Percentiles rank a stretch among this genome's conserved stretches.
phyloP scores from a whole-genome alignment of 2,797 vertebrate genomes.

The Cephalopachus bancanus region DNA sequence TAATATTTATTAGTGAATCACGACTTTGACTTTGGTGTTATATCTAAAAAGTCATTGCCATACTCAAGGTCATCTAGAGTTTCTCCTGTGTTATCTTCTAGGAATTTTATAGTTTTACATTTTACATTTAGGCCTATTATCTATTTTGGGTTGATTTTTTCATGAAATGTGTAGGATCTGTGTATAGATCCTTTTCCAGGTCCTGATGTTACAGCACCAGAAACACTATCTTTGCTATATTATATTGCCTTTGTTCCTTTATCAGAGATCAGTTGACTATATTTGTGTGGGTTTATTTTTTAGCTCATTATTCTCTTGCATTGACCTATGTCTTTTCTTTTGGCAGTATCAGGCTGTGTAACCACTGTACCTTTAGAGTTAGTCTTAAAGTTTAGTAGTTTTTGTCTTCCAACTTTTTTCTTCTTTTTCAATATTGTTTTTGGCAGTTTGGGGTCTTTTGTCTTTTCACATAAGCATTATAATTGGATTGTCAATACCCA shows the following conservation, averaged over 20 bases:
- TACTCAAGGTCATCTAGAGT: background rate
- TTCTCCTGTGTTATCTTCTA: background rate
- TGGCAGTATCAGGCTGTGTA: background rate
- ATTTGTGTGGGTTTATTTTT: background rate
- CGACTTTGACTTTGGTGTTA: background rate
- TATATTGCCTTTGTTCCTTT: background rate
- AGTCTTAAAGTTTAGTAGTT: background rate
- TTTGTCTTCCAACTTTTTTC: background rate
- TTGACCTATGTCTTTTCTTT: background rate
- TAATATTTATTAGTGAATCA: no score
- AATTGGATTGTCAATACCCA: no score
- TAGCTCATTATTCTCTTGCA: background rate
- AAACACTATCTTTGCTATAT: background rate
- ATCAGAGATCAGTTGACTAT: background rate
- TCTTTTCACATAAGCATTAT: background rate
- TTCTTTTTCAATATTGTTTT: background rate
- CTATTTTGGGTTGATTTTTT: background rate
- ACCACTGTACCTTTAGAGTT: background rate
- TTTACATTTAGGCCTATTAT: background rate
- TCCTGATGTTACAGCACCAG: background rate
- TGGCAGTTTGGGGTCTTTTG: no score
- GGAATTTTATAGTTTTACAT: background rate
- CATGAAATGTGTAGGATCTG: background rate
- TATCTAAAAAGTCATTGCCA: background rate
- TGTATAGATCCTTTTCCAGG: background rate